Percentiles rank a stretch among this genome's conserved stretches.
These are phyloP conservation scores for Nomada ruficornis DNA, from an alignment of 2,888 invertebrate genomes.

Conservation along the genomic window DNA sequence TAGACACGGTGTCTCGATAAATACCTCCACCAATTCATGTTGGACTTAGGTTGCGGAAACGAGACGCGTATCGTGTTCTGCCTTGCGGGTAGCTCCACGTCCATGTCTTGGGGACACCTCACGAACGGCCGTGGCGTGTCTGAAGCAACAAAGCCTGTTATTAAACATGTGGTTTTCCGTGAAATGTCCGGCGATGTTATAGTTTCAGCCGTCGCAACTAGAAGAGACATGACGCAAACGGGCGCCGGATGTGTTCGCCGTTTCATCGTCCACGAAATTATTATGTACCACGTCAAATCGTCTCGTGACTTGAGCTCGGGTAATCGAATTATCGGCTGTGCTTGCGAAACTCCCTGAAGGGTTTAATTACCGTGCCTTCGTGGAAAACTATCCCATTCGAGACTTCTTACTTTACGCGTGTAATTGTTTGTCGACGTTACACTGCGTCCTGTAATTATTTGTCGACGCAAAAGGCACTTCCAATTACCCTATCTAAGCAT, in stretches of 20 bases:
- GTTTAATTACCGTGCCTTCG: conserved; percentile 19
- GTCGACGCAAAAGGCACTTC: not conserved
- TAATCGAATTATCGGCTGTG: conserved; percentile 46
- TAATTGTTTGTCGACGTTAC: conserved; percentile 22
- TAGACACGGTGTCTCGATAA: conserved; percentile 33
- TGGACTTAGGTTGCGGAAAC: conserved; percentile 87
- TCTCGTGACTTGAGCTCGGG: conserved; percentile 9
- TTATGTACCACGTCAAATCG: conserved; percentile 6
- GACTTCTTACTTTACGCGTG: conserved; percentile 1
- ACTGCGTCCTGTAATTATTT: conserved; percentile 10
- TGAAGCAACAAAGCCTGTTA: conserved; percentile 72
- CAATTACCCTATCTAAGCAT: conserved; percentile 20
- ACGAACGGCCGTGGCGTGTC: conserved; percentile 86
- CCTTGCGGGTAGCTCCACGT: conserved; percentile 85
- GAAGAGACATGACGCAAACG: conserved; percentile 12
- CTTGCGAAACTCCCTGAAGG: conserved; percentile 30
- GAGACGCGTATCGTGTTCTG: conserved; percentile 84
- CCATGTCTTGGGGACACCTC: conserved; percentile 88
- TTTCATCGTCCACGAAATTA: not conserved
- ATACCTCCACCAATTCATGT: conserved; percentile 88
- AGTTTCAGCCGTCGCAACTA: not conserved
- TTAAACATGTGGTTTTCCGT: conserved; percentile 57
- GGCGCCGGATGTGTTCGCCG: conserved; percentile 9
- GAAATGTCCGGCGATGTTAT: conserved; percentile 45
- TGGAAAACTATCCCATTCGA: not conserved